Evolutionary conservation across 2,113 vertebrate genomes (phyloP).

Genomic region (Nothocercus julius): DNA sequence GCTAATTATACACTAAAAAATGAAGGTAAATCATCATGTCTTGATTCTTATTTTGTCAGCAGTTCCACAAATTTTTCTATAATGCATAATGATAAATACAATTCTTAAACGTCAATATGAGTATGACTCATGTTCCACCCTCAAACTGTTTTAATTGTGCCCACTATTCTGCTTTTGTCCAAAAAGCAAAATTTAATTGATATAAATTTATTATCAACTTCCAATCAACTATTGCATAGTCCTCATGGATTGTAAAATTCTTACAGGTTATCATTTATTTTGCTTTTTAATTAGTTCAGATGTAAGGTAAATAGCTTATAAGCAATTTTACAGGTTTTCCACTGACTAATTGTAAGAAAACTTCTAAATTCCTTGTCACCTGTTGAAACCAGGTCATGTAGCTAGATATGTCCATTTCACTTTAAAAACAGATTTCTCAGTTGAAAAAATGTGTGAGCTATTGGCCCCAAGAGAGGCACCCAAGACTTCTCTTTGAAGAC

Average conservation of each 20-base stretch:
- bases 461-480: neutral
- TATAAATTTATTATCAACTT: neutral
- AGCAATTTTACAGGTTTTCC: neutral
- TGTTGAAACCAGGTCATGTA: neutral
- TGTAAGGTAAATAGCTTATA: neutral
- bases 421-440: neutral
- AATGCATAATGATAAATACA: neutral
- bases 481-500: neutral
- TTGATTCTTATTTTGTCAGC: constrained; percentile 34
- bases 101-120: neutral
- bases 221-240: neutral
- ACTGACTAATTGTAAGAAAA: neutral
- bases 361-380: constrained; percentile 19
- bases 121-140: neutral
- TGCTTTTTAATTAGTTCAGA: neutral
- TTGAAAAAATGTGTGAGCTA: neutral
- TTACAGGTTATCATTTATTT: neutral
- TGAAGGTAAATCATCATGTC: constrained; percentile 26
- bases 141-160: neutral
- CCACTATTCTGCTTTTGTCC: neutral
- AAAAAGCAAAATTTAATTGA: neutral
- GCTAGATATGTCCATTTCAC: neutral
- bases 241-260: neutral
- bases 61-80: neutral
- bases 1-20: constrained; percentile 42